Conservation (phyloP, 2,888 invertebrate species). For the Acanthoscelides obtectus region DNA sequence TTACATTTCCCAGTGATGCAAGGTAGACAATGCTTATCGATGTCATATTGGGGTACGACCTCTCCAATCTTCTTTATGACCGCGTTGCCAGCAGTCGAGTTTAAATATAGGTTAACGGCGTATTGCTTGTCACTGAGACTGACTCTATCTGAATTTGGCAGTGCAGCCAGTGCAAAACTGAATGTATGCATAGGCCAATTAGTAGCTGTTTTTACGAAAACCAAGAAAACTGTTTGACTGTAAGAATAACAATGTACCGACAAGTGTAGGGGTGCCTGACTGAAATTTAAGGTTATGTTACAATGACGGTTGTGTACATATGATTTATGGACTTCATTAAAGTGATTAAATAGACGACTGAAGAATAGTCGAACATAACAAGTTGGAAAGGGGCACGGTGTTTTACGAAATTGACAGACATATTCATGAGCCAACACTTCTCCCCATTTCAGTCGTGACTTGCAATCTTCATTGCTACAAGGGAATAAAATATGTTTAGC, state of each 20-base stretch:
- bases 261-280: not conserved
- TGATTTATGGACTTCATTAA: constrained; percentile 13
- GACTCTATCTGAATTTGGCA: not conserved
- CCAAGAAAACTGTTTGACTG: not conserved
- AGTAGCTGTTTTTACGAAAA: not conserved
- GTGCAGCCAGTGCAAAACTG: not conserved
- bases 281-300: not conserved
- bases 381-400: constrained; percentile 15
- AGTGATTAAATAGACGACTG: constrained; percentile 9
- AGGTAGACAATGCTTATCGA: not conserved
- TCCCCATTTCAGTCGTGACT: constrained; percentile 11
- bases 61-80: not conserved
- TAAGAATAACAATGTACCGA: not conserved
- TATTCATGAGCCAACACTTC: constrained; percentile 15
- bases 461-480: constrained; percentile 14
- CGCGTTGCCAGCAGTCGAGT: not conserved
- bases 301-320: constrained; percentile 5
- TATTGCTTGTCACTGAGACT: not conserved
- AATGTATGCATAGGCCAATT: not conserved
- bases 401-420: constrained; percentile 10
- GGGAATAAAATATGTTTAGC: constrained; percentile 16
- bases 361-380: constrained; percentile 8
- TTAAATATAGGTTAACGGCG: not conserved
- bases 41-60: not conserved
- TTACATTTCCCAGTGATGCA: not conserved